Base-by-base conservation (phyloP, 2,113 vertebrate species). In the Alaudala cheleensis region DNA sequence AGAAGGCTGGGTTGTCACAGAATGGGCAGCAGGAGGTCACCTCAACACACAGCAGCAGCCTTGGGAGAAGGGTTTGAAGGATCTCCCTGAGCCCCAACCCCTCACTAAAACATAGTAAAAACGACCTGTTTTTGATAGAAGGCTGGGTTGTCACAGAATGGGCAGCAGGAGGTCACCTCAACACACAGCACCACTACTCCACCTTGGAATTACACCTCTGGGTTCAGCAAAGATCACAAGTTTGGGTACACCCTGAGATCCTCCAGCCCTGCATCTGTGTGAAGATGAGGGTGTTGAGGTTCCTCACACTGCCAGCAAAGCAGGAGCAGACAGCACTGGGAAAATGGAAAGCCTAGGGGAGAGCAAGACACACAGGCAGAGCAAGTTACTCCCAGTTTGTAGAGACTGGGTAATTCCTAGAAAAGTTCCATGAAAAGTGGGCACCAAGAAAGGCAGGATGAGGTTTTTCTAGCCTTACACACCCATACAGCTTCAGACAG, bases 71-170 rank as follows among this genome's bases (percentile, higher is more conserved):
- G 4, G 12, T 5, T 19, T 14, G 47, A 56, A 31, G 23, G 42
- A 37, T 45, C 5, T 0, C 8, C 39, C 47, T 7, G n/a, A 91
- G 57, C 18, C 42, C 26, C 1, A 5, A 4, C 2, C 19, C 10
- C 39, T 72, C 16, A 16, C 61, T 4, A 2, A 7, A 29, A 1
- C 2, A n/a, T 1, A 15, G 54, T 1, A 33, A 17, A 0, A 16
- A 45, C 53, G 57, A 56, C 9, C 44, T 62, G 56, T 3, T 15
- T 74, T 34, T 22, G 15, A 33, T 3, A 11, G 58, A 37, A 9
- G 6, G 1, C 79, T 3, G 19, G 33, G 42, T 67, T 70, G 23
- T 34, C 8, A 8, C 12, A 6, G 29, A 0, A 62, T 54, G 58
- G 2, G 73, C 62, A 60, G 34, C 60, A 71, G 29, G 18, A 69